These are phyloP conservation scores for Actinernus sp. DNA, from an alignment of 92 coral and sea anemone genomes.

Conservation along the genomic window DNA sequence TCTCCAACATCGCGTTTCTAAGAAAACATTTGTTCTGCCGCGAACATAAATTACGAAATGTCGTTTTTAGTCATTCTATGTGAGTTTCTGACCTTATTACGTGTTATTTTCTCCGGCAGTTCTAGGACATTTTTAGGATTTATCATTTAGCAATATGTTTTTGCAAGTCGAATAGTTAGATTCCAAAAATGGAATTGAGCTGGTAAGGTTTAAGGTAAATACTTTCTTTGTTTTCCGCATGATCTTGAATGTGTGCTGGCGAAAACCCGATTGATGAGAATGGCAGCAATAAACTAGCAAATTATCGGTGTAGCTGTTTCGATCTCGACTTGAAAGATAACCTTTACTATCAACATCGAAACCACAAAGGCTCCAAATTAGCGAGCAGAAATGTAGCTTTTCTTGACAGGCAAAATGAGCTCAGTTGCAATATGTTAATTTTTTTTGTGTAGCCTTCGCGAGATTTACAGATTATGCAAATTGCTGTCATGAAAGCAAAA, in stretches of 20 bases:
- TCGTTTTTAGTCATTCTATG: no score
- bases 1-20: no score
- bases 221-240: neutral
- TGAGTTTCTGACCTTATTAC: no score
- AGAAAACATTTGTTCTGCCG: no score
- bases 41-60: no score
- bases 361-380: neutral
- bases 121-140: no score
- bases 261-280: neutral
- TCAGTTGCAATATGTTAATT: constrained; percentile 34
- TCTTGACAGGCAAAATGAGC: neutral
- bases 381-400: neutral
- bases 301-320: neutral
- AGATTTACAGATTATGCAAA: constrained; percentile 40
- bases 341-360: neutral
- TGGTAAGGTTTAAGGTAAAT: neutral
- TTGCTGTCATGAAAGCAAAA: neutral
- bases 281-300: neutral
- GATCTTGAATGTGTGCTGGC: constrained; percentile 3
- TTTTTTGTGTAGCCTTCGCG: constrained; percentile 2
- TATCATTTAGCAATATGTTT: no score
- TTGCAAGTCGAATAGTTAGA: no score
- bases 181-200: neutral
- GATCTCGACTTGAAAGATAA: neutral
- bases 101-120: no score